phyloP scores from a whole-genome alignment of 2,888 invertebrate genomes.

The Ennomos fuscantarius region DNA sequence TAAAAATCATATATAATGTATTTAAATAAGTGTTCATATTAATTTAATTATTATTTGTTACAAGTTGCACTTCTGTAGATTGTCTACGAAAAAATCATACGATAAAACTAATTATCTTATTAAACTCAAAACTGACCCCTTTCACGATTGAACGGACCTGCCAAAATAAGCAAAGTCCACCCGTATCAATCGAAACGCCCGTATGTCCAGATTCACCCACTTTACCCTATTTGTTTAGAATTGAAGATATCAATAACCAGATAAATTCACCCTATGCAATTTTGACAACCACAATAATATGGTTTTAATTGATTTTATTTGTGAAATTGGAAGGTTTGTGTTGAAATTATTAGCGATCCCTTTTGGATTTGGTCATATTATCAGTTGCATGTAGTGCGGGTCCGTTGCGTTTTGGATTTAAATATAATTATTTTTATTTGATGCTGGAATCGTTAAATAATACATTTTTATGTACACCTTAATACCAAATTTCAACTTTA shows the following conservation, averaged over 20 bases:
- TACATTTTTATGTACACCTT: neutral
- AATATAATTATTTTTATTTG: too few relatives aligned
- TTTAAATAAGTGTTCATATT: too few relatives aligned
- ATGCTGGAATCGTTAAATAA: neutral
- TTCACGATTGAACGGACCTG: slow-evolving; percentile 61
- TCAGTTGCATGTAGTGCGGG: slow-evolving; percentile 17
- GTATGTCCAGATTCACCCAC: slow-evolving; percentile 76
- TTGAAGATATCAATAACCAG: slow-evolving; percentile 79
- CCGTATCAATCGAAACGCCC: slow-evolving; percentile 77
- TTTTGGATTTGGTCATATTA: slow-evolving; percentile 12
- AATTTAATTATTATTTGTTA: neutral
- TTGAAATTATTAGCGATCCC: slow-evolving; percentile 59
- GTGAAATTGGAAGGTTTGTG: slow-evolving; percentile 57
- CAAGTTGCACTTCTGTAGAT: slow-evolving; percentile 23
- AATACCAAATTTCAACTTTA: too few relatives aligned
- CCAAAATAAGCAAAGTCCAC: slow-evolving; percentile 70
- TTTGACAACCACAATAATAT: slow-evolving; percentile 62
- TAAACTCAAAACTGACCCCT: slow-evolving; percentile 37
- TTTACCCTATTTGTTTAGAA: slow-evolving; percentile 74
- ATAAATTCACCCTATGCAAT: slow-evolving; percentile 65
- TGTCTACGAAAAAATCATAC: slow-evolving; percentile 15
- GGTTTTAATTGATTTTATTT: slow-evolving; percentile 79
- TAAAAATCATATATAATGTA: too few relatives aligned
- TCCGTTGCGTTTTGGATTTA: neutral
- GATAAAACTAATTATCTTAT: neutral